Evolutionary conservation across 2,797 vertebrate genomes (phyloP).

Genomic region (Poliocrania exsul): DNA sequence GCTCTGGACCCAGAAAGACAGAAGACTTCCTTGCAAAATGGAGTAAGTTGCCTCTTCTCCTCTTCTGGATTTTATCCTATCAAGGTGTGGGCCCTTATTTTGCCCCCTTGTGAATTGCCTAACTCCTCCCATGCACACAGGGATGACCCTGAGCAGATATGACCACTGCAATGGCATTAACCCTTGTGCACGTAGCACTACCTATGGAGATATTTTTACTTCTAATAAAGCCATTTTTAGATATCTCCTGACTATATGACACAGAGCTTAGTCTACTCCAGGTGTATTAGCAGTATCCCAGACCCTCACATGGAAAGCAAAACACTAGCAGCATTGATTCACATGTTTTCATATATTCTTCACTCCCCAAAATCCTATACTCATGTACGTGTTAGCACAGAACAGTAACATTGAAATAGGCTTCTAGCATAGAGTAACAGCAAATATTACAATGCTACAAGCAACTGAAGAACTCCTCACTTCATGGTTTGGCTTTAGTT

Average conservation of each 20-base stretch:
- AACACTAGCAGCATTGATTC: not conserved
- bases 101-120: not conserved
- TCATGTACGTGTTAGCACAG: fast-evolving
- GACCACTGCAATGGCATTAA: not conserved
- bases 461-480: not conserved
- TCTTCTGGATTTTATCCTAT: not conserved
- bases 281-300: not conserved
- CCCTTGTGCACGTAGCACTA: not conserved
- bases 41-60: not conserved
- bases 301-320: not conserved
- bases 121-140: not conserved
- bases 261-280: not conserved
- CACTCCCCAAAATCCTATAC: not conserved
- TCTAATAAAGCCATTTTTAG: not conserved
- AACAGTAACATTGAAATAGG: not conserved
- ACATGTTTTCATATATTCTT: not conserved
- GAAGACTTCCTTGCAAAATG: not conserved
- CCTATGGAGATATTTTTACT: not conserved
- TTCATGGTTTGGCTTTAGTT: not conserved
- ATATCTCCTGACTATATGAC: not conserved
- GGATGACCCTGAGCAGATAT: not conserved
- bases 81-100: not conserved
- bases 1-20: not conserved
- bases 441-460: not conserved
- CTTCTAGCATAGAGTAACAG: not conserved